Evolutionary conservation across 2,888 invertebrate genomes (phyloP).

Genomic region (Heteromurus nitidus): DNA sequence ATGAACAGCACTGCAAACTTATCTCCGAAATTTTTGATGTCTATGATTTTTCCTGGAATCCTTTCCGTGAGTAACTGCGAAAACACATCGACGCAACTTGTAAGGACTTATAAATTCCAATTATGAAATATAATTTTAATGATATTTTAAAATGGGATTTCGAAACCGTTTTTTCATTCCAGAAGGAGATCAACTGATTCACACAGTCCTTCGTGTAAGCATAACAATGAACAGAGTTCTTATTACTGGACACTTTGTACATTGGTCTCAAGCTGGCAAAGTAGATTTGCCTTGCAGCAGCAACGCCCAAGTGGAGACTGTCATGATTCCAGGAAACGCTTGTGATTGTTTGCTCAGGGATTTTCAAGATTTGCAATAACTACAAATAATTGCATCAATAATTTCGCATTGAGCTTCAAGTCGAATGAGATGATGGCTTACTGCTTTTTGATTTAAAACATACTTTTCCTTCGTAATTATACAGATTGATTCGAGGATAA

Average conservation of each 20-base stretch:
- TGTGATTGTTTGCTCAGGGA: conserved; percentile 36
- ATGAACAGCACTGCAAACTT: conserved; percentile 43
- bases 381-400: no score
- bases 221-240: conserved; percentile 36
- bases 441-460: no score
- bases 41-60: conserved; percentile 51
- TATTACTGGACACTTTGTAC: conserved; percentile 50
- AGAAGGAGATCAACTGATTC: conserved; percentile 37
- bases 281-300: conserved; percentile 41
- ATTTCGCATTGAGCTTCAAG: no score
- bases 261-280: conserved; percentile 43
- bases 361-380: conserved; percentile 49
- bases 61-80: conserved; percentile 35
- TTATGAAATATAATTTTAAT: background rate
- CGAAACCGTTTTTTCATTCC: conserved; percentile 41
- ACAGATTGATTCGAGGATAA: conserved; percentile 45
- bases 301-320: conserved; percentile 32
- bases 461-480: conserved; percentile 57
- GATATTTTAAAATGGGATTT: background rate
- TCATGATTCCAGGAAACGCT: conserved; percentile 49
- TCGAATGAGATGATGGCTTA: no score
- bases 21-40: conserved; percentile 35
- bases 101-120: background rate
- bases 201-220: conserved; percentile 36
- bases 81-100: background rate